Base-by-base conservation (phyloP, 1,140 invertebrate genomes). In the Tetramorium alpestre region DNA sequence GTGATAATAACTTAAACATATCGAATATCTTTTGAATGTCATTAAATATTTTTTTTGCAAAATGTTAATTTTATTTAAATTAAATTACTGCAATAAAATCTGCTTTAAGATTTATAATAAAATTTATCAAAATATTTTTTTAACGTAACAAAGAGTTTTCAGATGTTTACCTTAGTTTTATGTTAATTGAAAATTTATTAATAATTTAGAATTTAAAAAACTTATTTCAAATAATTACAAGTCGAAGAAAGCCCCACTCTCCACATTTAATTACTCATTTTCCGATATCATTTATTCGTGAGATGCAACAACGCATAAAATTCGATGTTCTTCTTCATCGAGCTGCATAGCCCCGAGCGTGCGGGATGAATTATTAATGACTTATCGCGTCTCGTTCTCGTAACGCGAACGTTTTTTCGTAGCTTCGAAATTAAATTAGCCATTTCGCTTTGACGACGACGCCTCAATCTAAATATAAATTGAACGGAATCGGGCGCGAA, bases 341-440 rank as follows among this genome's bases (percentile, higher is more conserved):
- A 44, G 41, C 25, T n/a, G 77, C 25, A 16, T 56, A 73, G 51
- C 65, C 11, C 28, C 67, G 54, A 58, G 69, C 25, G 11, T 13
- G 54, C 28, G 25, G 10, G 62, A 73, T 84, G 80, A 84, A 84
- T 84, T 84, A 84, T 84, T 84, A 73, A 84, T 84, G 51, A 70
- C 41, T 60, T 73, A 73, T 73, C 38, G 38, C 51, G 16, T 47
- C 47, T 64, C 49, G 77, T 13, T 33, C 44, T 28, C 51, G 28
- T 22, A n/a, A 28, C 16, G 70, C 25, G 33, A 13, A 49, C 22
- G 33, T 62, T 85, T 65, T 78, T 51, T 85, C 69, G 22, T 22
- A 76, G 25, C n/a, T 64, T 44, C 33, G 22, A 65, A 44, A 78
- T 78, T 65, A 44, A 85, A 77, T 78, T 85, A 78, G 62, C 33